A percentile compares a stretch with the other conserved stretches of the same genome.
These are phyloP conservation scores for Novumbra hubbsi DNA, from an alignment of 2,797 vertebrate species.

Conservation along the genomic window DNA sequence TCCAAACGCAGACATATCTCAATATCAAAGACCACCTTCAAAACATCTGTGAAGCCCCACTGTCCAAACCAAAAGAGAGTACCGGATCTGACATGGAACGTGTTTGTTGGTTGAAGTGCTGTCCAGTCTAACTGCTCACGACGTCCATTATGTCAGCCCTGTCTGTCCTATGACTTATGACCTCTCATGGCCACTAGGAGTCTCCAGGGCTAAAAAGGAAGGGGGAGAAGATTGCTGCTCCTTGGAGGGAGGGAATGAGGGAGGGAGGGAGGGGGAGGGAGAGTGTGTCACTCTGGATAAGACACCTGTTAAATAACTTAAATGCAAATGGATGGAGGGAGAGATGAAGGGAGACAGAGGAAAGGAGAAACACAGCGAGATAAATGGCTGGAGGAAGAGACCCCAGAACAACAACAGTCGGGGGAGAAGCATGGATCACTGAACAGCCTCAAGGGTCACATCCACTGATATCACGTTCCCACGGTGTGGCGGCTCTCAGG, in stretches of 20 bases:
- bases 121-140: neutral
- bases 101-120: neutral
- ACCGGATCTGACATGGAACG: neutral
- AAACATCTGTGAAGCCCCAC: too few species aligned
- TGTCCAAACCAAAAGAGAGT: too few species aligned
- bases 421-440: too few species aligned
- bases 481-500: neutral
- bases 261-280: neutral
- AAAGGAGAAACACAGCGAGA: too few species aligned
- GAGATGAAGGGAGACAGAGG: too few species aligned
- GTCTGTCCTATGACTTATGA: neutral
- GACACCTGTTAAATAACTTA: too few species aligned
- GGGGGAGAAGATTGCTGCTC: neutral
- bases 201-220: neutral
- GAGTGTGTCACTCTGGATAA: too few species aligned
- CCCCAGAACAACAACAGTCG: neutral
- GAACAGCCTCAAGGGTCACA: too few species aligned
- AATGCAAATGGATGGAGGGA: too few species aligned
- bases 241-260: neutral
- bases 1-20: too few species aligned
- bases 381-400: too few species aligned
- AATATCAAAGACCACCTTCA: too few species aligned
- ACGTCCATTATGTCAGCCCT: neutral
- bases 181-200: neutral
- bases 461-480: neutral